A percentile compares a stretch with the other conserved stretches of the same genome.
phyloP scores from a whole-genome alignment of 2,888 invertebrate species.

The Troides helena region DNA sequence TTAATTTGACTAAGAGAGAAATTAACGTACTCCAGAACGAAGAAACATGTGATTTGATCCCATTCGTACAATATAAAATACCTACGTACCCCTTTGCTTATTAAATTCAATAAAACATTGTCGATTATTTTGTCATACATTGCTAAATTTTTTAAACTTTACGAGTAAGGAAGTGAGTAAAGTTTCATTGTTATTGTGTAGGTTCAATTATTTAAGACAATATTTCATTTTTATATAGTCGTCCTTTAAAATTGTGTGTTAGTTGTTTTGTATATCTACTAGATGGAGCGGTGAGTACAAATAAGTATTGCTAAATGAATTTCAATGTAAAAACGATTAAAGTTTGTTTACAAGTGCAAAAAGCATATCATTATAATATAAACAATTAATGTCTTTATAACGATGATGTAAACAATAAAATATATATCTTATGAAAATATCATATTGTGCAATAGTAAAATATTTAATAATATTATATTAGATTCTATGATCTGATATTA shows the following conservation, averaged over 20 bases:
- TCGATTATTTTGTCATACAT: too few species aligned
- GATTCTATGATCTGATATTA: neutral
- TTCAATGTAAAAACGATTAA: too few species aligned
- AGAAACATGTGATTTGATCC: neutral
- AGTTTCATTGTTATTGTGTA: neutral
- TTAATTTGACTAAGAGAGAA: conserved; percentile 1
- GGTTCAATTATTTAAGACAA: neutral
- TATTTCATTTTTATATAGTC: neutral
- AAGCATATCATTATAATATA: too few species aligned
- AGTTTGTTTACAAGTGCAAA: too few species aligned
- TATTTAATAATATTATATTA: neutral
- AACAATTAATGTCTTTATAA: too few species aligned
- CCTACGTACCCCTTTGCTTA: neutral
- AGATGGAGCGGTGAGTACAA: neutral
- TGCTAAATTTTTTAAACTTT: too few species aligned
- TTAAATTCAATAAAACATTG: neutral
- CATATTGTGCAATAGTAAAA: too few species aligned
- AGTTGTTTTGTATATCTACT: neutral
- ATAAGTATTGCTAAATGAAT: neutral
- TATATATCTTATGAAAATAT: too few species aligned
- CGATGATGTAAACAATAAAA: too few species aligned
- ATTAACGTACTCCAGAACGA: neutral
- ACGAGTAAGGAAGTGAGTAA: too few species aligned
- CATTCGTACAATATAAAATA: neutral
- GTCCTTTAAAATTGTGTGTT: neutral